These are phyloP conservation scores for Sialis fuliginosa DNA, from an alignment of 2,888 invertebrate species.

Conservation along the genomic window DNA sequence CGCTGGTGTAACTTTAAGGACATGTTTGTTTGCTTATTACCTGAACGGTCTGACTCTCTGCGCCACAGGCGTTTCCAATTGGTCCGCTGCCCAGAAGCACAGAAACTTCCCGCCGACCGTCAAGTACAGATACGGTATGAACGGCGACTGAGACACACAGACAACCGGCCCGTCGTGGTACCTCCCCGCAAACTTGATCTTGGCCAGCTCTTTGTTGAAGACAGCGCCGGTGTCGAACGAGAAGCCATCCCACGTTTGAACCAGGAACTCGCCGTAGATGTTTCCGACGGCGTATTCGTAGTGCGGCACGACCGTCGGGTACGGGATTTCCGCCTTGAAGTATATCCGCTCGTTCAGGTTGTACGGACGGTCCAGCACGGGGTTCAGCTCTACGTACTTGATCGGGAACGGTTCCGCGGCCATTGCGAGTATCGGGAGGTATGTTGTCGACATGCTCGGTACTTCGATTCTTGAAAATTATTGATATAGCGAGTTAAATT, in stretches of 20 bases:
- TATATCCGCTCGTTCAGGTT: not conserved
- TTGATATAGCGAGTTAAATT: too few species aligned
- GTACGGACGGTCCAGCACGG: not conserved
- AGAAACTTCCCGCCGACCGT: constrained; percentile 55
- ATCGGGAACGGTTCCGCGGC: not conserved
- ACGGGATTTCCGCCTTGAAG: not conserved
- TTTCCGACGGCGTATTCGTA: constrained; percentile 16
- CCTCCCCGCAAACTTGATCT: constrained; percentile 27
- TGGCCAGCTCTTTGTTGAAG: constrained; percentile 36
- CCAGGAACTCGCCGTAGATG: constrained; percentile 17
- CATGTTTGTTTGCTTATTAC: too few species aligned
- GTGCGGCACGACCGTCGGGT: not conserved
- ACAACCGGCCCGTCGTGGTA: constrained; percentile 58
- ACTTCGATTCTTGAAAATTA: too few species aligned
- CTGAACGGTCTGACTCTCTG: too few species aligned
- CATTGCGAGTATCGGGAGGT: not conserved
- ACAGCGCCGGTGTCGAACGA: constrained; percentile 42
- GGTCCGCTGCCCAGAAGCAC: constrained; percentile 17
- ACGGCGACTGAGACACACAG: constrained; percentile 39
- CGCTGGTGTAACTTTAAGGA: too few species aligned
- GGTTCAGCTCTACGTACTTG: too few species aligned
- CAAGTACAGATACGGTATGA: constrained; percentile 38
- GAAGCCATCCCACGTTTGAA: constrained; percentile 45
- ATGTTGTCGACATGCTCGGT: not conserved
- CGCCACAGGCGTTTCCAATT: not conserved